Conservation (phyloP, 92 coral and sea anemone species). For the Meandrina meandrites region DNA sequence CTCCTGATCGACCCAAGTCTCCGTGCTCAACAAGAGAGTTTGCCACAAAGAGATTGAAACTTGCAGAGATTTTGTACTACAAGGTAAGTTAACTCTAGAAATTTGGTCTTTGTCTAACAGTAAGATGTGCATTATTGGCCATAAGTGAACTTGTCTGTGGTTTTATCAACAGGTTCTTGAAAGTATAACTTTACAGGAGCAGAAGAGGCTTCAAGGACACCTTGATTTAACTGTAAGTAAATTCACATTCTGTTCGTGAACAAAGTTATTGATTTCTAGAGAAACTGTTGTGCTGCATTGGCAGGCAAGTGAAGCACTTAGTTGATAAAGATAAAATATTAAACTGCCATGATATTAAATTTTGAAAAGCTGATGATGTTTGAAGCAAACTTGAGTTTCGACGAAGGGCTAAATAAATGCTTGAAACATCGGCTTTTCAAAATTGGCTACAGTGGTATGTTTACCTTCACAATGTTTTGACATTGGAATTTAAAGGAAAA, state of each 20-base stretch:
- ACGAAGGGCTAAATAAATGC: too few species aligned
- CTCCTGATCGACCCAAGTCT: conserved; percentile 86
- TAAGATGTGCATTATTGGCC: too few species aligned
- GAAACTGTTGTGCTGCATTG: too few species aligned
- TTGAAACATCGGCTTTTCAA: too few species aligned
- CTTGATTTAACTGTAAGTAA: conserved; percentile 81
- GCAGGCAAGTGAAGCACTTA: too few species aligned
- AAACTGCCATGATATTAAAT: too few species aligned
- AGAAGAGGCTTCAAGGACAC: conserved; percentile 87
- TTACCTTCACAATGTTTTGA: background rate
- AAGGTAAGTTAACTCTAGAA: conserved; percentile 55
- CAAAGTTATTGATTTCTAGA: too few species aligned
- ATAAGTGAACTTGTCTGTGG: background rate
- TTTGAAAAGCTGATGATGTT: too few species aligned
- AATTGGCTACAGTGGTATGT: too few species aligned
- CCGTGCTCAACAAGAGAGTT: conserved; percentile 94
- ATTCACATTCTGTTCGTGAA: too few species aligned
- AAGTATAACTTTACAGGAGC: conserved; percentile 81
- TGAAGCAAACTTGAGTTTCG: too few species aligned
- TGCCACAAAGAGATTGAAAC: conserved; percentile 87
- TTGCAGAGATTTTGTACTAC: conserved; percentile 89
- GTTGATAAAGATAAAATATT: too few species aligned
- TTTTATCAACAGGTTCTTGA: conserved; percentile 75
- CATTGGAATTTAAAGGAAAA: background rate
- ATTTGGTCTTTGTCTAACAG: background rate